Base-by-base conservation (phyloP, 2,888 invertebrate genomes). In the Proisotoma minuta region DNA sequence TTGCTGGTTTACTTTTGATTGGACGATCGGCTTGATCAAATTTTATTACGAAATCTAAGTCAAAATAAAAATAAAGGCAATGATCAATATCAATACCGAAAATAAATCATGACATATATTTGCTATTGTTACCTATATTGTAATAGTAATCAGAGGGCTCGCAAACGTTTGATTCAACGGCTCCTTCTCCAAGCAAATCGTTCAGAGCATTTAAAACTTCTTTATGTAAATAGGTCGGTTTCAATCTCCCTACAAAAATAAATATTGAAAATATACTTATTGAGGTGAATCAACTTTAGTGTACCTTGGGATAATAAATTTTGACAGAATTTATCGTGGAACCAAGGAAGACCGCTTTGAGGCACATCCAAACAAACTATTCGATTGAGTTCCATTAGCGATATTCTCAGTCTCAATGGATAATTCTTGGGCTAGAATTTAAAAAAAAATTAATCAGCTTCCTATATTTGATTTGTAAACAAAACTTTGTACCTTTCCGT, bases 361-460 rank as follows among this genome's bases (percentile, higher is more conserved):
- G 85, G 85, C 75, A 82, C 81, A 75, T 85, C 85, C 49, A 86
- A 76, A 72, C 85, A 84, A 20, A 85, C 83, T 1, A 83, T 80
- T 60, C 85, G 79, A 76, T 85, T 86, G 47, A 85, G 75, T 69
- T 83, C 80, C 85, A 85, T 85, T 56, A 85, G 79, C 49, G 77
- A 75, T 66, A 80, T 78, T 15, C 84, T 77, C 2, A 85, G 81
- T 66, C 80, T 77, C 23, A 78, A 76, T 0, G 84, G 83, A 76
- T 84, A 84, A 1, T 78, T 24, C 18, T 5, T 79, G 40, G 80
- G 82, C 82, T 82, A 40, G 5, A 53, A 57, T 24, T 49, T 43
- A 71, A 73, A 76, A 76, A 54, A 61, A 66, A 65, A 20, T 50
- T 56, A 53, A 52, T 57, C 18, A 28, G n/a, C 24, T n/a, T 57